Evolutionary conservation across 64 coral and sea anemone genomes (phyloP).

Genomic region (Pocillopora verrucosa): DNA sequence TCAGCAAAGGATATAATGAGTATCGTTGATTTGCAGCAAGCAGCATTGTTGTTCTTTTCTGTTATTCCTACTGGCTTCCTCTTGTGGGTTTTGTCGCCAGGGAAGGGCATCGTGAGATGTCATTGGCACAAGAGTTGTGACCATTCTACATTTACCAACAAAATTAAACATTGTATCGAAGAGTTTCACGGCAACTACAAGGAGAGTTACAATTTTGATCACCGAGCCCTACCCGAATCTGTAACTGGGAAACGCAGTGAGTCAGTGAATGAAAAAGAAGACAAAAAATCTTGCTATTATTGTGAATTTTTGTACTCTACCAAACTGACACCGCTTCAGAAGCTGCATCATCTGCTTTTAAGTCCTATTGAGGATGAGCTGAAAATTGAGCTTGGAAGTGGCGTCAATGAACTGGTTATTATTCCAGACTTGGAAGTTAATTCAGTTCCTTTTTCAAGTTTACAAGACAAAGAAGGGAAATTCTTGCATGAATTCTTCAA

Average conservation of each 20-base stretch:
- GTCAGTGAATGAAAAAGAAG: not conserved
- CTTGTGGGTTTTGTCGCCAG: slow-evolving; percentile 70
- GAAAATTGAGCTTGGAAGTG: slow-evolving; percentile 13
- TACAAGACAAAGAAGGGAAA: slow-evolving; percentile 53
- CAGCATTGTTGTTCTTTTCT: slow-evolving; percentile 67
- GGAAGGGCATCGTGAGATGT: slow-evolving; percentile 73
- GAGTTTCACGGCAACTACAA: slow-evolving; percentile 39
- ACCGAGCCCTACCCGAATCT: slow-evolving; percentile 65
- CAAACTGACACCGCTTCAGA: slow-evolving; percentile 53
- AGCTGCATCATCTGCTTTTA: slow-evolving; percentile 40
- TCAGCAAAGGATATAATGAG: slow-evolving; percentile 51
- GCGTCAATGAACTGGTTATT: slow-evolving; percentile 48
- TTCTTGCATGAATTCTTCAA: slow-evolving; percentile 50
- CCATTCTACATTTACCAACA: slow-evolving; percentile 38
- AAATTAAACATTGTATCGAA: slow-evolving; percentile 69
- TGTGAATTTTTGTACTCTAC: slow-evolving; percentile 17
- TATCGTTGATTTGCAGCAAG: slow-evolving; percentile 47
- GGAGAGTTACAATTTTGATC: slow-evolving; percentile 68
- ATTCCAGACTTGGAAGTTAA: slow-evolving; percentile 62
- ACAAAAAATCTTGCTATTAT: slow-evolving; percentile 22
- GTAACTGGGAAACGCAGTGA: not conserved
- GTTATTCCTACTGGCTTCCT: slow-evolving; percentile 63
- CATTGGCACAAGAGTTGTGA: slow-evolving; percentile 68
- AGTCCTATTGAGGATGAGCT: slow-evolving; percentile 49
- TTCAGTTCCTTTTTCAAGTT: slow-evolving; percentile 70